phyloP scores from a whole-genome alignment of 2,888 invertebrate genomes.

The Tipula vernalis region DNA sequence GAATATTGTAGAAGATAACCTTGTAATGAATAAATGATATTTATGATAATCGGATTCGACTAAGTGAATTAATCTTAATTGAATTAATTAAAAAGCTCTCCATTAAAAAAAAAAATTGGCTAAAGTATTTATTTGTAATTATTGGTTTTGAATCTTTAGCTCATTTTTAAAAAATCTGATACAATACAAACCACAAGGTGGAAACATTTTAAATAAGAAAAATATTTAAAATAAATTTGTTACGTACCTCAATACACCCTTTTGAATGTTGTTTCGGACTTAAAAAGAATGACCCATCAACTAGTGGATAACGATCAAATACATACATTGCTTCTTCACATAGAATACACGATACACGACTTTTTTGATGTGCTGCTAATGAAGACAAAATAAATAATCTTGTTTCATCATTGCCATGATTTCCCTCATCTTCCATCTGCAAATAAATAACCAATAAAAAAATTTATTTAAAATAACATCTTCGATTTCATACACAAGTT shows the following conservation, averaged over 20 bases:
- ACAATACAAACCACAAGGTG: not conserved
- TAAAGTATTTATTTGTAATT: too few relatives aligned
- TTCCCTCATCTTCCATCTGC: slow-evolving; percentile 96
- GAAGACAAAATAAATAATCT: slow-evolving; percentile 92
- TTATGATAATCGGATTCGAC: too few relatives aligned
- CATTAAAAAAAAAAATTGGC: too few relatives aligned
- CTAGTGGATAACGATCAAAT: slow-evolving; percentile 93
- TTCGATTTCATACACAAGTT: not conserved
- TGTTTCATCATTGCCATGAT: slow-evolving; percentile 96
- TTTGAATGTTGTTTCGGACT: slow-evolving; percentile 86
- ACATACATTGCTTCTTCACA: slow-evolving; percentile 84
- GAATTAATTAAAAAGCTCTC: too few relatives aligned
- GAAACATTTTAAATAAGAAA: not conserved
- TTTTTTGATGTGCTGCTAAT: slow-evolving; percentile 80
- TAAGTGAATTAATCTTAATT: too few relatives aligned
- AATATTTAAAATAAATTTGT: not conserved
- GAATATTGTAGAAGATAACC: too few relatives aligned
- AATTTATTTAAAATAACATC: not conserved
- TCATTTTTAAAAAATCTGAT: too few relatives aligned
- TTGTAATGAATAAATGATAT: too few relatives aligned
- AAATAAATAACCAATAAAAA: slow-evolving; percentile 25
- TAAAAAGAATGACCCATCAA: slow-evolving; percentile 96
- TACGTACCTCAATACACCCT: slow-evolving; percentile 71
- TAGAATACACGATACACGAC: slow-evolving; percentile 71
- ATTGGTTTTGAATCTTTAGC: too few relatives aligned